Conservation (phyloP, 2,888 invertebrate species). For the Aleiodes testaceus region DNA sequence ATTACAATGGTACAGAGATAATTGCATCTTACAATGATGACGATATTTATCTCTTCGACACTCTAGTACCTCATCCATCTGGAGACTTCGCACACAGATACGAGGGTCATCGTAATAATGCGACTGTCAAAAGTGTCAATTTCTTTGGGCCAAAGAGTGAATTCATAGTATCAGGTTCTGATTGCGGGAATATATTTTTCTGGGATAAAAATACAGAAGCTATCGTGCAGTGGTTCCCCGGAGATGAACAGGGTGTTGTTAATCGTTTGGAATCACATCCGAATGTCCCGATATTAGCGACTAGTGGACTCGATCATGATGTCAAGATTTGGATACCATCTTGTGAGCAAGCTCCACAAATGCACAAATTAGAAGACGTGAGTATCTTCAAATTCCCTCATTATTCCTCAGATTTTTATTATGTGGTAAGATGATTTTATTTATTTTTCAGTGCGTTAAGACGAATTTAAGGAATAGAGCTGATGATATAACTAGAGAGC, state of each 20-base stretch:
- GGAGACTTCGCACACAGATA: constrained; percentile 76
- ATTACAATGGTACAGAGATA: constrained; percentile 91
- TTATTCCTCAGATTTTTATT: no score
- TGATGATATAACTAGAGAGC: constrained; percentile 45
- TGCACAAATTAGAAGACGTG: constrained; percentile 53
- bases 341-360: constrained; percentile 73
- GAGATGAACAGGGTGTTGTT: constrained; percentile 88
- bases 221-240: constrained; percentile 91
- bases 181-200: constrained; percentile 90
- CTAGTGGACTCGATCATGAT: constrained; percentile 92
- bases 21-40: constrained; percentile 96
- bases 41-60: constrained; percentile 91
- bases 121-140: constrained; percentile 89
- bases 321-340: constrained; percentile 95
- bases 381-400: constrained; percentile 4
- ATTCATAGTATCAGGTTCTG: constrained; percentile 93
- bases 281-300: constrained; percentile 87
- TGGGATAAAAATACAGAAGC: constrained; percentile 93
- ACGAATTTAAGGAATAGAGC: constrained; percentile 51
- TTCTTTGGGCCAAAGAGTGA: constrained; percentile 95
- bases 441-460: constrained; percentile 52
- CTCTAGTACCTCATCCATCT: constrained; percentile 73
- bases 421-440: background rate
- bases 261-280: constrained; percentile 96
- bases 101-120: constrained; percentile 76